phyloP scores from a whole-genome alignment of 2,113 vertebrate genomes.

The Lamprotornis superbus region DNA sequence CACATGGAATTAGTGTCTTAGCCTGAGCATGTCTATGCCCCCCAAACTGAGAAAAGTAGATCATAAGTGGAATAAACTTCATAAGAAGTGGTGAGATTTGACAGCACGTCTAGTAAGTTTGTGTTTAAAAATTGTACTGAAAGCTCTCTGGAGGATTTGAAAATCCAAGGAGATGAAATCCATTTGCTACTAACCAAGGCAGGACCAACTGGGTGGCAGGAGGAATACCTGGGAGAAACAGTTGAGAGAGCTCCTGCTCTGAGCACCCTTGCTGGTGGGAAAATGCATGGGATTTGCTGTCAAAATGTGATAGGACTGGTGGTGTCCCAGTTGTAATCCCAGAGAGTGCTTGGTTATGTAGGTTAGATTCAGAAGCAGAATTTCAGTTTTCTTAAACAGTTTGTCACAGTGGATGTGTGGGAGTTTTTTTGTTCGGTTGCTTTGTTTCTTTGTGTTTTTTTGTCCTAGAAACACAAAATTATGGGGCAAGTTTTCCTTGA shows the following conservation, averaged over 20 bases:
- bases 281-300: constrained; percentile 22
- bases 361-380: not conserved
- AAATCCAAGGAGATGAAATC: not conserved
- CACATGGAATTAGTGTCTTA: not conserved
- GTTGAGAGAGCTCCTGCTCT: not conserved
- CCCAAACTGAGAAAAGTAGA: not conserved
- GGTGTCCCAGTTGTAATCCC: not conserved
- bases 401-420: not conserved
- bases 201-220: not conserved
- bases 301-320: not conserved
- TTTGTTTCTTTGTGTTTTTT: not conserved
- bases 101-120: not conserved
- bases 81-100: not conserved
- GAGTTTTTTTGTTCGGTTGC: not conserved
- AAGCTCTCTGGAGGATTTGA: not conserved
- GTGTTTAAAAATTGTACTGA: not conserved
- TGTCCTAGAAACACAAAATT: not conserved
- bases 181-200: not conserved
- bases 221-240: not conserved
- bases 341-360: not conserved
- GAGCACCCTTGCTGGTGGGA: not conserved
- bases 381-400: not conserved
- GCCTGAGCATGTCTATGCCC: accelerated
- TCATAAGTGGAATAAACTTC: not conserved
- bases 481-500: not conserved